These are phyloP conservation scores for Drosophila tani DNA, from an alignment of 1,140 invertebrate genomes.

Conservation along the genomic window DNA sequence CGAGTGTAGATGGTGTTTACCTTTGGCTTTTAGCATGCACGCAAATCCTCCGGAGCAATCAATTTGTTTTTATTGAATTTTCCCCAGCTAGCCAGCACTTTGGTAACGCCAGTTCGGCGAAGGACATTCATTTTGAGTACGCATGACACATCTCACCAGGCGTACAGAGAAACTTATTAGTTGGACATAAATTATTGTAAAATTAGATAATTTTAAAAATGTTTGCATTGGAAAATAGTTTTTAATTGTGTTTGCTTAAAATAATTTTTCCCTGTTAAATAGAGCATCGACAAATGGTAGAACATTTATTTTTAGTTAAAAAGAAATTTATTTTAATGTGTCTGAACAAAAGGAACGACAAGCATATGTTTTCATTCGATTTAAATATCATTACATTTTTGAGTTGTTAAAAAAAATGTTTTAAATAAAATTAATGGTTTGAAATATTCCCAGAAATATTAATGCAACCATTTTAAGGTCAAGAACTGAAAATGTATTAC, in stretches of 20 bases:
- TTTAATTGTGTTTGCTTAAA: not conserved
- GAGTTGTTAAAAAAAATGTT: too few relatives aligned
- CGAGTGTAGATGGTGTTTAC: conserved; percentile 50
- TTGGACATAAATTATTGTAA: not conserved
- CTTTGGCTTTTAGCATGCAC: conserved; percentile 62
- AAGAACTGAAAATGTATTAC: too few relatives aligned
- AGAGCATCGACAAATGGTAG: not conserved
- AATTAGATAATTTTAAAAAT: not conserved
- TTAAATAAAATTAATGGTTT: too few relatives aligned
- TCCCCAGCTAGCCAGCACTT: conserved; percentile 45
- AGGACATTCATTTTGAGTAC: conserved; percentile 69
- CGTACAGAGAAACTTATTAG: conserved; percentile 4
- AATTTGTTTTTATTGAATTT: conserved; percentile 83
- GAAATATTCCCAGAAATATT: too few relatives aligned
- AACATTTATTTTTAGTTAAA: not conserved
- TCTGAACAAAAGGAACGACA: too few relatives aligned
- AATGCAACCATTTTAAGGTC: too few relatives aligned
- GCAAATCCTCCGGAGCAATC: conserved; percentile 75
- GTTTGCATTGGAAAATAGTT: too few relatives aligned
- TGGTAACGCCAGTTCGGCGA: conserved; percentile 54
- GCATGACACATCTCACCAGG: conserved; percentile 52
- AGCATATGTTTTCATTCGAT: too few relatives aligned
- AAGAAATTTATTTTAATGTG: not conserved
- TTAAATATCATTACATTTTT: too few relatives aligned
- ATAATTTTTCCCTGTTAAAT: not conserved